Percentiles rank a stretch among this genome's conserved stretches.
These are phyloP conservation scores for Magallana ariakensis DNA, from an alignment of 1,140 invertebrate genomes.

Conservation along the genomic window DNA sequence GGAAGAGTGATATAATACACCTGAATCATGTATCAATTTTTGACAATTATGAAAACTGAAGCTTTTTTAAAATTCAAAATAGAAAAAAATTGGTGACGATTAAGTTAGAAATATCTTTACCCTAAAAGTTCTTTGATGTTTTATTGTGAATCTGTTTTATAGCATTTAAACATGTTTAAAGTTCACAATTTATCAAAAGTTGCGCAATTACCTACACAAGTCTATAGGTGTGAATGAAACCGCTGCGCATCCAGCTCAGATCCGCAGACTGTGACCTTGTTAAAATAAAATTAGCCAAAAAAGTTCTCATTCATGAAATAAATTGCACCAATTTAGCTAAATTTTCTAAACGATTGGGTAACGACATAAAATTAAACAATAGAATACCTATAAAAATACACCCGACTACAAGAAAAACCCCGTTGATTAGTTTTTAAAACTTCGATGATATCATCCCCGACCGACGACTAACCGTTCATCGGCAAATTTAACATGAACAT, in stretches of 20 bases:
- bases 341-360: conserved; percentile 35
- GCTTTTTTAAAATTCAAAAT: not conserved
- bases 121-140: not conserved
- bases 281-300: conserved; percentile 23
- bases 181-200: conserved; percentile 10
- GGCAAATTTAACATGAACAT: conserved; percentile 21
- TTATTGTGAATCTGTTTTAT: conserved; percentile 10
- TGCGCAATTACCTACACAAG: conserved; percentile 13
- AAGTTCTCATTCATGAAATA: conserved; percentile 23
- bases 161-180: conserved; percentile 10
- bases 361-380: conserved; percentile 20
- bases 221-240: not conserved
- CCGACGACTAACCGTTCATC: not conserved
- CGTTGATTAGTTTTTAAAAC: conserved; percentile 5
- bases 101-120: not conserved
- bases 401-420: not conserved
- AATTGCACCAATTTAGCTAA: conserved; percentile 26
- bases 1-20: not conserved
- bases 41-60: not conserved
- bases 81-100: not conserved
- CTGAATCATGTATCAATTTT: not conserved
- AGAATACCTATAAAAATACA: conserved; percentile 12
- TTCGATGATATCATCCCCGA: not conserved
- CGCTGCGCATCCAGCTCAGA: not conserved
- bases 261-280: conserved; percentile 29